Evolutionary conservation across 2,888 invertebrate species (phyloP).

Genomic region (Neoascia interrupta): DNA sequence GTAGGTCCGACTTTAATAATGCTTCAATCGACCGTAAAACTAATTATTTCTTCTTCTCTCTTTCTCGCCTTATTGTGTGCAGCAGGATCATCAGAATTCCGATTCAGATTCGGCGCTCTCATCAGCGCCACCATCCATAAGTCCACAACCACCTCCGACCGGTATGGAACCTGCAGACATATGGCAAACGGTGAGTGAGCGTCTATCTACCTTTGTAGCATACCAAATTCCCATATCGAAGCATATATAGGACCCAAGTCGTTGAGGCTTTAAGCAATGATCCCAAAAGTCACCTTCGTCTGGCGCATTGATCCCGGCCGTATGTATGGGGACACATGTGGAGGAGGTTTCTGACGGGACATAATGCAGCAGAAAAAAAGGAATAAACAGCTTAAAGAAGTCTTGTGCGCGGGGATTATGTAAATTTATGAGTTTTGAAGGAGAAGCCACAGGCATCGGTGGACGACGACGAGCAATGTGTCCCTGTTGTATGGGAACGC

Average conservation of each 20-base stretch:
- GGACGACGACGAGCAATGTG: neutral
- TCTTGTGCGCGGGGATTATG: slow-evolving; percentile 51
- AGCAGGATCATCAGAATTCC: slow-evolving; percentile 78
- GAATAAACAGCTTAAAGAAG: slow-evolving; percentile 4
- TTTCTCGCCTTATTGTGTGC: neutral
- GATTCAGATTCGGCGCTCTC: slow-evolving; percentile 86
- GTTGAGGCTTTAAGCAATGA: too few species aligned
- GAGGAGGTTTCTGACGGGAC: slow-evolving; percentile 22
- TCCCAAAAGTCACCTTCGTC: slow-evolving; percentile 63
- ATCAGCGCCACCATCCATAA: slow-evolving; percentile 85
- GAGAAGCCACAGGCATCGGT: slow-evolving; percentile 22
- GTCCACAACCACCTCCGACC: slow-evolving; percentile 83
- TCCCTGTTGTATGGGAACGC: slow-evolving; percentile 10
- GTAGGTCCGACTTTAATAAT: slow-evolving; percentile 68
- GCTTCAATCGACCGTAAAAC: slow-evolving; percentile 40
- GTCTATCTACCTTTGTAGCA: neutral
- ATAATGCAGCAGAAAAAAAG: slow-evolving; percentile 14
- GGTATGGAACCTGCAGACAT: slow-evolving; percentile 78
- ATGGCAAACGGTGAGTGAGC: slow-evolving; percentile 79
- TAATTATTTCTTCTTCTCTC: slow-evolving; percentile 17
- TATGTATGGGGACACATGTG: slow-evolving; percentile 2
- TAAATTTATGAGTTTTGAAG: slow-evolving; percentile 62
- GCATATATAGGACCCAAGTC: neutral
- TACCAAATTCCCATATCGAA: slow-evolving; percentile 41
- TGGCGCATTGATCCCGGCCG: slow-evolving; percentile 62